Percentiles rank a stretch among this genome's conserved stretches.
Evolutionary conservation across 2,888 invertebrate species (phyloP).

Genomic region (Stenurella melanura): DNA sequence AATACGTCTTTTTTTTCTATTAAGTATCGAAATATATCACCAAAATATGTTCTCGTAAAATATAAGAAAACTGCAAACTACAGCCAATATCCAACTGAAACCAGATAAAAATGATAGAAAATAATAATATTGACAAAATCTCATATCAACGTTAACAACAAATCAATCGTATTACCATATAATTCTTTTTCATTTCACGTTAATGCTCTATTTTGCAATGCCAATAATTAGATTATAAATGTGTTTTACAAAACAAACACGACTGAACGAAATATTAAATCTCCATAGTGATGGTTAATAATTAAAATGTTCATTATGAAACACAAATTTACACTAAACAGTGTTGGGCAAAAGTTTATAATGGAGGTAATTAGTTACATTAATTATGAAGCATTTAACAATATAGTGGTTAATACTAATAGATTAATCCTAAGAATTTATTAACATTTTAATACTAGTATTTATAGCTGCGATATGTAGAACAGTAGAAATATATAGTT

Average conservation of each 20-base stretch:
- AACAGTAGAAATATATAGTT: too few relatives aligned
- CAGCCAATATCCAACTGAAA: too few relatives aligned
- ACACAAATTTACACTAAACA: not conserved
- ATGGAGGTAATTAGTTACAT: not conserved
- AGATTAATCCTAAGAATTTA: conserved; percentile 2
- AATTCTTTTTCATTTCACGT: not conserved
- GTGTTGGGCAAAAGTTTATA: not conserved
- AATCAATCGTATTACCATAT: not conserved
- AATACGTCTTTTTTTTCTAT: too few relatives aligned
- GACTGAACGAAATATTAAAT: not conserved
- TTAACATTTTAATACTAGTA: not conserved
- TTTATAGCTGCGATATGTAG: conserved; percentile 3
- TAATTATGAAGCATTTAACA: not conserved
- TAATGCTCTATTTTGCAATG: not conserved
- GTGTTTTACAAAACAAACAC: not conserved
- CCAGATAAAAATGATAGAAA: too few relatives aligned
- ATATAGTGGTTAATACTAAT: not conserved
- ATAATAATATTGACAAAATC: too few relatives aligned
- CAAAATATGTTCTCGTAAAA: too few relatives aligned
- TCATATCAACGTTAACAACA: not conserved
- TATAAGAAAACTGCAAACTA: too few relatives aligned
- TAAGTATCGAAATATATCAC: too few relatives aligned
- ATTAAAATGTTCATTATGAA: not conserved
- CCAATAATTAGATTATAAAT: conserved; percentile 7
- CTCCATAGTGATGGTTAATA: not conserved